Evolutionary conservation across 2,888 invertebrate species (phyloP).

Genomic region (Branchipolynoe longqiensis): DNA sequence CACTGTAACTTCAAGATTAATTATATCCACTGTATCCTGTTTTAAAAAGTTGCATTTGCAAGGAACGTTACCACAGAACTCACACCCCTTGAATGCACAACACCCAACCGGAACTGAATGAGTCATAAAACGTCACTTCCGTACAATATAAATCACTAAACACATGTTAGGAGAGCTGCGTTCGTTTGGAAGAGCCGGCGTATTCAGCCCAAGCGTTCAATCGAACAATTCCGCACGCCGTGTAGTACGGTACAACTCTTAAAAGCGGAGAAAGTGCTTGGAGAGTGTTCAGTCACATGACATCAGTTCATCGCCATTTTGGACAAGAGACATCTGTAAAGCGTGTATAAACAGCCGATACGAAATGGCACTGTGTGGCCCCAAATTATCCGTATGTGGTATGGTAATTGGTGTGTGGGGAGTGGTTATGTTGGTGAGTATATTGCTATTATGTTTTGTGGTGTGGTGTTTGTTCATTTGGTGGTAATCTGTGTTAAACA

Average conservation of each 20-base stretch:
- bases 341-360: background rate
- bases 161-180: too few species aligned
- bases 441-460: background rate
- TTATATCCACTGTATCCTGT: background rate
- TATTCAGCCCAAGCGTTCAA: too few species aligned
- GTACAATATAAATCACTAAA: too few species aligned
- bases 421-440: slow-evolving; percentile 94
- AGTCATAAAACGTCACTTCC: slow-evolving; percentile 45
- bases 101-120: slow-evolving; percentile 45
- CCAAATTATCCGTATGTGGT: slow-evolving; percentile 95
- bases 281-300: slow-evolving; percentile 32
- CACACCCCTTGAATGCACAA: slow-evolving; percentile 44
- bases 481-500: too few species aligned
- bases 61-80: background rate
- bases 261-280: too few species aligned
- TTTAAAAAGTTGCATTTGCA: slow-evolving; percentile 12
- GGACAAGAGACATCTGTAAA: slow-evolving; percentile 9
- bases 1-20: background rate
- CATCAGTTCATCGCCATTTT: slow-evolving; percentile 53
- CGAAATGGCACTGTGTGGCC: slow-evolving; percentile 88
- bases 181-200: too few species aligned
- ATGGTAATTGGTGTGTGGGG: slow-evolving; percentile 96
- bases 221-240: too few species aligned
- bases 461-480: too few species aligned
- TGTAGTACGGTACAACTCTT: too few species aligned